phyloP scores from a whole-genome alignment of 1,140 invertebrate species.

The Philotrypesis tridentata region DNA sequence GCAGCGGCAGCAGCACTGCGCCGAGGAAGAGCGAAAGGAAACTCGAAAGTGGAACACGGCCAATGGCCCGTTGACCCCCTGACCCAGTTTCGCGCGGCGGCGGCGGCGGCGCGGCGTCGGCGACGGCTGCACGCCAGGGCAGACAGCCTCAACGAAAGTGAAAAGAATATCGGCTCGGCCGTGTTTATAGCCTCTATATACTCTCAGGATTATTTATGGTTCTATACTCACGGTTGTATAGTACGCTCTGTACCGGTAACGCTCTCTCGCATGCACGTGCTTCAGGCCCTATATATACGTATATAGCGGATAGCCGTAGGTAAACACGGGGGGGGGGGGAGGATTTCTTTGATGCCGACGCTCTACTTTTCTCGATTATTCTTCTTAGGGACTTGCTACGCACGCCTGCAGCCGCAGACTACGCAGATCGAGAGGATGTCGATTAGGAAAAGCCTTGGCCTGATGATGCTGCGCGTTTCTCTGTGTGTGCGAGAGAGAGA shows the following conservation, averaged over 20 bases:
- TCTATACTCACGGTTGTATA: slow-evolving; percentile 4
- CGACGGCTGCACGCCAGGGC: not conserved
- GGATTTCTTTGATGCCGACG: not conserved
- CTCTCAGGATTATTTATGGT: slow-evolving; percentile 54
- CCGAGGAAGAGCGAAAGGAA: slow-evolving; percentile 69
- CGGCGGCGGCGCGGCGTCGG: slow-evolving; percentile 35
- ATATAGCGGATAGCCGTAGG: not conserved
- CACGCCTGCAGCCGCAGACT: not conserved
- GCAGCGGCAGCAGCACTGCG: not conserved
- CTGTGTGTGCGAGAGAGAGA: too few relatives aligned
- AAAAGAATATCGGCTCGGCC: slow-evolving; percentile 61
- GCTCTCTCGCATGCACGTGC: too few relatives aligned
- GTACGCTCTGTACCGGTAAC: not conserved
- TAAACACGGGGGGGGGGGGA: too few relatives aligned
- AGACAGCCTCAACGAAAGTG: slow-evolving; percentile 68
- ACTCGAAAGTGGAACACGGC: slow-evolving; percentile 71
- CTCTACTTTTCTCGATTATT: not conserved
- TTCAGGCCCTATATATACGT: too few relatives aligned
- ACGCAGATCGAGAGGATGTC: not conserved
- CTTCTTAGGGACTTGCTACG: not conserved
- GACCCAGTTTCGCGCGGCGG: slow-evolving; percentile 65
- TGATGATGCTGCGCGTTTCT: not conserved
- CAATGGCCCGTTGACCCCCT: slow-evolving; percentile 70
- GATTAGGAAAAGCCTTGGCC: not conserved
- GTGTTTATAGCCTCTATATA: slow-evolving; percentile 50